Conservation (phyloP, 2,113 vertebrate genomes). For the Epinephelus fuscoguttatus region DNA sequence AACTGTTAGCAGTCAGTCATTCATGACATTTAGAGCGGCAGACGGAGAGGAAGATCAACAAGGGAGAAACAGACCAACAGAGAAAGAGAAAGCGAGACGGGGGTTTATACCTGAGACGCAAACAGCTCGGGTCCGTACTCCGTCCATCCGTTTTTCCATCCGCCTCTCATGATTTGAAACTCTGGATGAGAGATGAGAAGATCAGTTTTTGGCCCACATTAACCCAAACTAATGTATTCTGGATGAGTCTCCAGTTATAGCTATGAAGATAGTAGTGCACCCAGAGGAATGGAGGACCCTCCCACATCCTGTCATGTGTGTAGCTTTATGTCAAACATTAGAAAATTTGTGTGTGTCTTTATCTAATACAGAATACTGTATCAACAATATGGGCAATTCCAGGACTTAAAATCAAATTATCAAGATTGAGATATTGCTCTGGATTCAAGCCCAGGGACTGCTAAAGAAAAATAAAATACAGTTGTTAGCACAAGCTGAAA, state of each 20-base stretch:
- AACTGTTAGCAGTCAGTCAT: slow-evolving; percentile 47
- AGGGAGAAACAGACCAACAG: neutral
- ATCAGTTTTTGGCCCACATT: slow-evolving; percentile 16
- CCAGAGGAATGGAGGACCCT: slow-evolving; percentile 9
- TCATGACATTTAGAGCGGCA: slow-evolving; percentile 60
- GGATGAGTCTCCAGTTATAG: neutral
- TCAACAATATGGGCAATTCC: neutral
- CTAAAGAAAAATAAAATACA: too few species aligned
- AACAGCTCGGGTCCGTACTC: slow-evolving; percentile 90
- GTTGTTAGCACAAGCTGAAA: too few species aligned
- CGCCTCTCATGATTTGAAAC: slow-evolving; percentile 96
- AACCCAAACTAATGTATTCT: neutral
- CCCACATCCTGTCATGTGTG: slow-evolving; percentile 33
- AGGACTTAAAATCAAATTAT: neutral
- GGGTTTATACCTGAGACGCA: slow-evolving; percentile 92
- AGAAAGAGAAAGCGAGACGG: neutral
- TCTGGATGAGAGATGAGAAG: slow-evolving; percentile 78
- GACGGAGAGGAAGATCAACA: slow-evolving; percentile 25
- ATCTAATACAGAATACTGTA: neutral
- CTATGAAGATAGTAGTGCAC: neutral
- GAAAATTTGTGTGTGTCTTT: neutral
- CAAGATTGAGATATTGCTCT: neutral
- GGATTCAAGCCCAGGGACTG: neutral
- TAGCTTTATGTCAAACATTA: neutral
- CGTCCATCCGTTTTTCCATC: slow-evolving; percentile 90